Base-by-base conservation (phyloP, 2,113 vertebrate genomes). In the Labrus mixtus region DNA sequence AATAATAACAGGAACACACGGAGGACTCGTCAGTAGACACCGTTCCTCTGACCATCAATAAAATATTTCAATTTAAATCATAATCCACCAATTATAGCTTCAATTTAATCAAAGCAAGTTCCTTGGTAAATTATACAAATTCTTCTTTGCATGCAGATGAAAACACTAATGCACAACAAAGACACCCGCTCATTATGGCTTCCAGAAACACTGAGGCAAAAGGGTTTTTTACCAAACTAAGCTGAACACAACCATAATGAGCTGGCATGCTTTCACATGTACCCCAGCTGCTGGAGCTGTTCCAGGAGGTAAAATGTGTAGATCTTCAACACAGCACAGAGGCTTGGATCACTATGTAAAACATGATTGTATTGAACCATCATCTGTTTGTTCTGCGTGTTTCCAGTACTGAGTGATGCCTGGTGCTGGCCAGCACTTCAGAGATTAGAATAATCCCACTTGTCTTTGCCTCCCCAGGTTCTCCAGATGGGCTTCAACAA, bases 401-500 rank as follows among this genome's bases (percentile, higher is more conserved):
- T 83, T 73, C 72, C 81, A 74, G 46, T 67, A 23, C 77, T 33
- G 78, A 81, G 75, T 70, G 77, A 66, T 70, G 69, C 66, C 76
- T 83, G 81, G 79, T 56, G 55, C 66, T 19, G 73, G 62, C 66
- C 25, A 25, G 50, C 82, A 81, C 85, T 58, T 81, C 76, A 19
- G 73, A 85, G 87, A 91, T 91, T 87, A 89, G 75, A 79, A 79
- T 93, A 91, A 92, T 93, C 90, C 87, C 89, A 81, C 90, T 92
- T 90, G 90, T 90, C 61, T 92, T 85, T 79, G 68, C 65, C 80
- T 83, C 77, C 61, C 72, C 89, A 93, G 91, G 92, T 93, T 82
- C 92, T 93, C 74, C 92, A 93, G 90, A 91, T 93, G 89, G 92
- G 92, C 51, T 93, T 92, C 78, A 93, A 93, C 91, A 93, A 90